phyloP scores from a whole-genome alignment of 92 coral and sea anemone species.

The Virgularia gustaviana region DNA sequence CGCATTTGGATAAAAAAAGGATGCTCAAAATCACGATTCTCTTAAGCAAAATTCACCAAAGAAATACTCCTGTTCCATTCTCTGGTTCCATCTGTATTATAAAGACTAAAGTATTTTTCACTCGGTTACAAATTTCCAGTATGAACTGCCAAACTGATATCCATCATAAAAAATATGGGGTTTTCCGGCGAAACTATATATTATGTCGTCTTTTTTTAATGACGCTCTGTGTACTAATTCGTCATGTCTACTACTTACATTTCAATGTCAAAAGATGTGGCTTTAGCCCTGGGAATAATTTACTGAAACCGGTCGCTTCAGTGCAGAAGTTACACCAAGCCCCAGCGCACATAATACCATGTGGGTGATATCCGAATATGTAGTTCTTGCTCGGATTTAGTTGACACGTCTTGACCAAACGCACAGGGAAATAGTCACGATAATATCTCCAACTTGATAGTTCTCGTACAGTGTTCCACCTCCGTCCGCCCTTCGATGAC shows the following conservation, averaged over 20 bases:
- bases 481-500: constrained; percentile 73
- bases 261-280: constrained; percentile 83
- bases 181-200: no score
- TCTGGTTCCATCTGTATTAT: no score
- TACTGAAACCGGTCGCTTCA: constrained; percentile 85
- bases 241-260: constrained; percentile 54
- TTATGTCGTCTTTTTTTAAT: background rate
- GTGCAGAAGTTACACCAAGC: constrained; percentile 94
- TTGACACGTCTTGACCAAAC: constrained; percentile 61
- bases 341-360: constrained; percentile 96
- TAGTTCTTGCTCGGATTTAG: constrained; percentile 78
- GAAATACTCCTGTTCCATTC: no score
- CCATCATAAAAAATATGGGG: no score
- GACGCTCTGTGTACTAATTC: background rate
- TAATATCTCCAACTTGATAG: constrained; percentile 84
- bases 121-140: no score
- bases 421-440: constrained; percentile 84
- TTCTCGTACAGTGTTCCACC: constrained; percentile 69
- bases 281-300: constrained; percentile 81
- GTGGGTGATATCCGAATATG: constrained; percentile 93
- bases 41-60: no score
- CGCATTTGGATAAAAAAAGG: no score
- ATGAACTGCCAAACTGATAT: no score
- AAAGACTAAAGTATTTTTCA: no score
- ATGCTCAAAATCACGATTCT: no score